Evolutionary conservation across 2,797 vertebrate genomes (phyloP).

Genomic region (Sciurus vulgaris): DNA sequence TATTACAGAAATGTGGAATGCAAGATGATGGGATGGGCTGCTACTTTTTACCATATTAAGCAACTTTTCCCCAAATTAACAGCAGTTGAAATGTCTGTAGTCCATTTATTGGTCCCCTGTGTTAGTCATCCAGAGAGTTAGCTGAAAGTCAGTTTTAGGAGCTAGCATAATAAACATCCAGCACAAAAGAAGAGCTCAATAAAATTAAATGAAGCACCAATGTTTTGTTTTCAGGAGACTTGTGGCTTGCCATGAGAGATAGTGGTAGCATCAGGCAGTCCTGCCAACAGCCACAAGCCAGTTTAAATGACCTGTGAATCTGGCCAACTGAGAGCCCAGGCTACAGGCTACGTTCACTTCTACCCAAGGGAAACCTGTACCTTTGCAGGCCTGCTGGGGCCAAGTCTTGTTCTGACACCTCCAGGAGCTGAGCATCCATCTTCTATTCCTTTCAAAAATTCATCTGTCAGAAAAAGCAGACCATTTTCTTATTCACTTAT

Average conservation of each 20-base stretch:
- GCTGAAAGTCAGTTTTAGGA: constrained; percentile 61
- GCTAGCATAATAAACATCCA: constrained; percentile 27
- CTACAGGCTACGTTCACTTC: background rate
- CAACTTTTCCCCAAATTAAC: constrained; percentile 41
- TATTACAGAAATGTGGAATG: constrained; percentile 45
- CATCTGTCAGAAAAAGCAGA: background rate
- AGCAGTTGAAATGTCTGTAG: constrained; percentile 44
- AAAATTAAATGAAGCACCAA: constrained; percentile 18
- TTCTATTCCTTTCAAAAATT: background rate
- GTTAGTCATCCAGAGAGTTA: constrained; percentile 59
- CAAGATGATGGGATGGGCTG: background rate
- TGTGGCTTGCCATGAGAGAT: constrained; percentile 39
- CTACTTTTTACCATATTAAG: constrained; percentile 69
- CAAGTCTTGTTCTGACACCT: background rate
- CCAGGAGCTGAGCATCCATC: background rate
- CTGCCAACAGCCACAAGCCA: background rate
- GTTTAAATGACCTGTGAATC: constrained; percentile 18
- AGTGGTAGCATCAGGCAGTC: background rate
- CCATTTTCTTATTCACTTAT: background rate
- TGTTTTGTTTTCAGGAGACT: constrained; percentile 41
- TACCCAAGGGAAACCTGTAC: background rate
- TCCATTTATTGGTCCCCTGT: constrained; percentile 42
- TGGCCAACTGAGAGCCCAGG: background rate
- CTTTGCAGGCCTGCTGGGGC: background rate
- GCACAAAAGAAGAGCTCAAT: background rate